These are phyloP conservation scores for Paramormyrops hopkinsi DNA, from an alignment of 2,797 vertebrate genomes.

Conservation along the genomic window DNA sequence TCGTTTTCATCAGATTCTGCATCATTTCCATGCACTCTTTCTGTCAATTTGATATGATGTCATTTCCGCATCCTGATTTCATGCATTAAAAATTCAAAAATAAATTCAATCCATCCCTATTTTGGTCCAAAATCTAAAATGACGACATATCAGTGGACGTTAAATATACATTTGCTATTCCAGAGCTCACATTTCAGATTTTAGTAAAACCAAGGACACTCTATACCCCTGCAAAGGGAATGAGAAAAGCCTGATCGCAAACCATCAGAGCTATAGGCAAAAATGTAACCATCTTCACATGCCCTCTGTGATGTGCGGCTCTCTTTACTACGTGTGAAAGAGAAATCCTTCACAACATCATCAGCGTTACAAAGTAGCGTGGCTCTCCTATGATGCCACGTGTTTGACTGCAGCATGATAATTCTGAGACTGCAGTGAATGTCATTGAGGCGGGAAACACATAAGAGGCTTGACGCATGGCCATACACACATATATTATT, in stretches of 20 bases:
- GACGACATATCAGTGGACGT: background rate
- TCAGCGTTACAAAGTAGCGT: background rate
- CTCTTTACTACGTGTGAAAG: background rate
- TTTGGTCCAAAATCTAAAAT: background rate
- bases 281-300: background rate
- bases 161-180: background rate
- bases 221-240: background rate
- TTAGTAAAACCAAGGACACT: background rate
- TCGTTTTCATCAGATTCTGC: background rate
- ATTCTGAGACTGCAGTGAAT: background rate
- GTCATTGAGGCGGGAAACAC: background rate
- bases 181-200: background rate
- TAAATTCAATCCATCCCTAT: background rate
- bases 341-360: background rate
- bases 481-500: slow-evolving; percentile 9
- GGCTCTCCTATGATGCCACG: background rate
- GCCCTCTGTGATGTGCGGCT: background rate
- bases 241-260: background rate
- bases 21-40: background rate
- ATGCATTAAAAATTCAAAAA: background rate
- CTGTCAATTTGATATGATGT: background rate
- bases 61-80: background rate
- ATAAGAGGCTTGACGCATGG: background rate
- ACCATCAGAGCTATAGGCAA: background rate
- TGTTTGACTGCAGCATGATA: background rate